Evolutionary conservation across 2,888 invertebrate genomes (phyloP), one percentile per base, ranked within the genome.

Genomic region (Tortrix viridana): DNA sequence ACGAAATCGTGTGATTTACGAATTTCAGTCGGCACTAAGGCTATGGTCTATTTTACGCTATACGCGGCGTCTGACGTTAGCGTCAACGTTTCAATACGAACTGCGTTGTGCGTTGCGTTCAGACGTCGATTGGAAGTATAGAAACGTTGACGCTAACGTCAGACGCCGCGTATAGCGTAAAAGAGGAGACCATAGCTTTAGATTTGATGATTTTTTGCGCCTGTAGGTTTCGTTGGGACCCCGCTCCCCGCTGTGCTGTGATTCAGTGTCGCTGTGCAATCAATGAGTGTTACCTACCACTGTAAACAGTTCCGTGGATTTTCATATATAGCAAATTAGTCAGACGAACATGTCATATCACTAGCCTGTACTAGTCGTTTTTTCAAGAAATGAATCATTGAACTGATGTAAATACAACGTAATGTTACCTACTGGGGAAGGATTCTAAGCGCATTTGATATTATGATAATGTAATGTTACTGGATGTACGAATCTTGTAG

Each of bases 151-250:
- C n/a, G n/a, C n/a, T n/a, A n/a, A n/a, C n/a, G n/a, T n/a, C n/a
- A n/a, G n/a, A n/a, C n/a, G n/a, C n/a, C n/a, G n/a, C n/a, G n/a
- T n/a, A n/a, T n/a, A n/a, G n/a, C n/a, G n/a, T n/a, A n/a, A n/a
- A n/a, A n/a, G n/a, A n/a, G n/a, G n/a, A n/a, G n/a, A n/a, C n/a
- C n/a, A n/a, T n/a, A n/a, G n/a, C n/a, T n/a, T 3, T 38, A n/a
- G 38, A 12, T 41, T 41, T 14, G 5, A 6, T 41, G n/a, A 14
- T 2, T 41, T 41, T 37, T 49, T 9, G 20, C 12, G 18, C 2
- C 1, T 9, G 32, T 60, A 55, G 32, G 43, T 56, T 62, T 62
- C 46, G 23, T 62, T 44, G 38, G 37, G 50, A 56, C 38, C 37
- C 18, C 22, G 49, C 44, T 50, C 38, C 37, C 18, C 22, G 49